A percentile compares a stretch with the other conserved stretches of the same genome.
These are phyloP conservation scores for Vireo griseus DNA, from an alignment of 2,797 vertebrate species.

Conservation along the genomic window DNA sequence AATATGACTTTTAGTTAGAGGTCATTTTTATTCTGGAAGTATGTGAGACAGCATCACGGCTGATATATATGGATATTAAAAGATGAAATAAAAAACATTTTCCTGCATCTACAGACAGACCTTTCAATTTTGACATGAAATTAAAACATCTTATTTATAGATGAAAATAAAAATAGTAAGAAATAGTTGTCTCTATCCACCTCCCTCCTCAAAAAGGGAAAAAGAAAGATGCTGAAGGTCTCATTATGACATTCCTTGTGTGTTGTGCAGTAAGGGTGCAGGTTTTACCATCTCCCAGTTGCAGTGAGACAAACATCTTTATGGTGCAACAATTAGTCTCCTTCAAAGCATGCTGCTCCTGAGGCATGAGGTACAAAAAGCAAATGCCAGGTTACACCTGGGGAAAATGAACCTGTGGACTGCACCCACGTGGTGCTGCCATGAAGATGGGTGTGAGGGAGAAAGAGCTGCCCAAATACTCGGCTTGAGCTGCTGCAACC, in stretches of 20 bases:
- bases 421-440: not conserved
- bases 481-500: not conserved
- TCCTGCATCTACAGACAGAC: not conserved
- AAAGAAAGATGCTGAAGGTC: not conserved
- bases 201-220: not conserved
- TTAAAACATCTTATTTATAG: not conserved
- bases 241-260: rapidly evolving
- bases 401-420: not conserved
- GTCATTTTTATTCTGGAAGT: not conserved
- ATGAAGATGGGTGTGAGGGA: not conserved
- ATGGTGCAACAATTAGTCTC: not conserved
- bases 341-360: not conserved
- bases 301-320: not conserved
- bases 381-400: not conserved
- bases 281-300: not conserved
- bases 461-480: not conserved
- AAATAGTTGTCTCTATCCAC: not conserved
- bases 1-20: not conserved
- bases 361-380: not conserved
- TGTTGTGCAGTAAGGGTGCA: not conserved
- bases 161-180: not conserved
- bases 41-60: not conserved
- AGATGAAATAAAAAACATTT: not conserved
- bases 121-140: not conserved
- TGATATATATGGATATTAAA: not conserved